A percentile compares a stretch with the other conserved stretches of the same genome.
phyloP scores from a whole-genome alignment of 2,113 vertebrate genomes.

The Pygoscelis antarcticus region DNA sequence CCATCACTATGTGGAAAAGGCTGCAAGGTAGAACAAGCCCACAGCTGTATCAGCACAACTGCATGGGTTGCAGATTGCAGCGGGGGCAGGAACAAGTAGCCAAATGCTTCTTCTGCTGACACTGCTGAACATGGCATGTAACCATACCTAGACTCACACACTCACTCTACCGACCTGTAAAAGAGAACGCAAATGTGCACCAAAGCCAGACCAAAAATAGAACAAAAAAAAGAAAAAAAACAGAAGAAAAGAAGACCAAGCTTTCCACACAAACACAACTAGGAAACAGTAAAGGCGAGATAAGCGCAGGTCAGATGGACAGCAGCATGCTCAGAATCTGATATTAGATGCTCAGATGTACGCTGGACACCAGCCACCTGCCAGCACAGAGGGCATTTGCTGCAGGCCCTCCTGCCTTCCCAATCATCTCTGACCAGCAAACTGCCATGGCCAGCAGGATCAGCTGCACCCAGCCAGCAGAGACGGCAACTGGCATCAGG shows the following conservation, averaged over 20 bases:
- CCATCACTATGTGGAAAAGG: neutral
- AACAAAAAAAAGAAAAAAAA: neutral
- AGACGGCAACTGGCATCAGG: neutral
- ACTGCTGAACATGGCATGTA: neutral
- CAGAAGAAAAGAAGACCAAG: neutral
- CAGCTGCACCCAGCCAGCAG: neutral
- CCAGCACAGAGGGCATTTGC: neutral
- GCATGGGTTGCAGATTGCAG: neutral
- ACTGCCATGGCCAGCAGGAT: neutral
- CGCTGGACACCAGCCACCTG: neutral
- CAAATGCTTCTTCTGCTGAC: neutral
- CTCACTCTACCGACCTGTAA: neutral
- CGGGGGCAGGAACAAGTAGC: neutral
- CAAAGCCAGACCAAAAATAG: neutral
- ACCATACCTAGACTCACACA: neutral
- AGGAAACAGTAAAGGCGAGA: neutral
- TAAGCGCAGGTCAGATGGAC: neutral
- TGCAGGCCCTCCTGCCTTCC: neutral
- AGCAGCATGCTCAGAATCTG: neutral
- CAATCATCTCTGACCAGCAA: neutral
- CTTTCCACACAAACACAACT: neutral
- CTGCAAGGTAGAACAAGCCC: neutral
- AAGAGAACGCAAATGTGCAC: neutral
- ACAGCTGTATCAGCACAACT: neutral
- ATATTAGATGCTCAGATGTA: neutral